Evolutionary conservation across 2,113 vertebrate species (phyloP).

Genomic region (Chlorocebus sabaeus): DNA sequence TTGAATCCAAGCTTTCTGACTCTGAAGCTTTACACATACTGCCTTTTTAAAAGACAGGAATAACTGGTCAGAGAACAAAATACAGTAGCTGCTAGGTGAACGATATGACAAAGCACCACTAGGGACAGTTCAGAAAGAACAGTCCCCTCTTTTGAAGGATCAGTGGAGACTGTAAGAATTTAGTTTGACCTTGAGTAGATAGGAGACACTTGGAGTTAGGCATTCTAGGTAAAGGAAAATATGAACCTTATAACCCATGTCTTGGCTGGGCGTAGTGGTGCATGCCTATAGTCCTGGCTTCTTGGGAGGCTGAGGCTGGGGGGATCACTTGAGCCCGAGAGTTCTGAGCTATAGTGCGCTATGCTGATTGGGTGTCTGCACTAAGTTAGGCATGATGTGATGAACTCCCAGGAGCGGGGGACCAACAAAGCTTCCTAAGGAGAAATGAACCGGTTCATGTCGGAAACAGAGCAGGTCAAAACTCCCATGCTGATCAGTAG

Average conservation of each 20-base stretch:
- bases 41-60: constrained; percentile 21
- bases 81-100: neutral
- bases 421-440: neutral
- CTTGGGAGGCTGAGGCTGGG: neutral
- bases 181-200: constrained; percentile 17
- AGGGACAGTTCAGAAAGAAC: neutral
- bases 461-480: neutral
- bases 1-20: neutral
- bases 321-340: neutral
- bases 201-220: constrained; percentile 7
- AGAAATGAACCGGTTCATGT: neutral
- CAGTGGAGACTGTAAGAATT: neutral
- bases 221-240: neutral
- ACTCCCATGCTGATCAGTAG: neutral
- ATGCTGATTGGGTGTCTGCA: neutral
- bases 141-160: neutral
- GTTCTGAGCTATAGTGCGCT: neutral
- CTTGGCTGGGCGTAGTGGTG: neutral
- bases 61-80: neutral
- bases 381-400: neutral
- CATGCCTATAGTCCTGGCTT: neutral
- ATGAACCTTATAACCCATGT: neutral
- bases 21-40: neutral
- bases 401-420: neutral
- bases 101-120: neutral